These are phyloP conservation scores for Sebastes flavidus DNA, from an alignment of 2,797 vertebrate species.

Conservation along the genomic window DNA sequence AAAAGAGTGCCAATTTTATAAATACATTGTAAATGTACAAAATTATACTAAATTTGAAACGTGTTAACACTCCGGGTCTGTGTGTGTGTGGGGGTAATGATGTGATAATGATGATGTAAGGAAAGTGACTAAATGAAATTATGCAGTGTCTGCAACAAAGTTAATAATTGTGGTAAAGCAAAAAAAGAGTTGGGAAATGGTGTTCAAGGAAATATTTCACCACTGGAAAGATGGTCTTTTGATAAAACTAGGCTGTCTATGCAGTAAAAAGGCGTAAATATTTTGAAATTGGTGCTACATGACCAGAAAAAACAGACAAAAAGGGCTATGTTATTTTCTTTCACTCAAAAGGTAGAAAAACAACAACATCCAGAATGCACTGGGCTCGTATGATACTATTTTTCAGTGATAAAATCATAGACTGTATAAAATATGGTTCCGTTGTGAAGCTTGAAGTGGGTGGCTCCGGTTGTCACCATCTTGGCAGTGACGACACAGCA, in stretches of 20 bases:
- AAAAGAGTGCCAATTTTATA: background rate
- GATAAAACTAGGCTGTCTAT: background rate
- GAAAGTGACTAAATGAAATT: background rate
- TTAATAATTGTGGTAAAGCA: background rate
- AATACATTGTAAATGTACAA: background rate
- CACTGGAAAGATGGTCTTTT: background rate
- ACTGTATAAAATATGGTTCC: too few species aligned
- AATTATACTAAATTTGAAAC: background rate
- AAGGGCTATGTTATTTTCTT: background rate
- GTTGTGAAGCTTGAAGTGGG: too few species aligned
- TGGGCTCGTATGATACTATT: background rate
- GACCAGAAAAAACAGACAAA: background rate
- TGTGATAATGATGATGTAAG: background rate
- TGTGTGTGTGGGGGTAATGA: background rate
- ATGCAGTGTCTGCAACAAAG: background rate
- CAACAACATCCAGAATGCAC: background rate
- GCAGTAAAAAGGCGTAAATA: rapidly evolving
- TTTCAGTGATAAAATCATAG: background rate
- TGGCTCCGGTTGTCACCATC: too few species aligned
- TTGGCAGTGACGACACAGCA: too few species aligned
- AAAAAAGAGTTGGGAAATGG: background rate
- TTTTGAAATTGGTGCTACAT: background rate
- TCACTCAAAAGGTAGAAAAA: background rate
- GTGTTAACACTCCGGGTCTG: background rate
- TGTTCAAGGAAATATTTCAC: background rate